phyloP scores from a whole-genome alignment of 2,113 vertebrate genomes.

The Sceloporus tristichus region DNA sequence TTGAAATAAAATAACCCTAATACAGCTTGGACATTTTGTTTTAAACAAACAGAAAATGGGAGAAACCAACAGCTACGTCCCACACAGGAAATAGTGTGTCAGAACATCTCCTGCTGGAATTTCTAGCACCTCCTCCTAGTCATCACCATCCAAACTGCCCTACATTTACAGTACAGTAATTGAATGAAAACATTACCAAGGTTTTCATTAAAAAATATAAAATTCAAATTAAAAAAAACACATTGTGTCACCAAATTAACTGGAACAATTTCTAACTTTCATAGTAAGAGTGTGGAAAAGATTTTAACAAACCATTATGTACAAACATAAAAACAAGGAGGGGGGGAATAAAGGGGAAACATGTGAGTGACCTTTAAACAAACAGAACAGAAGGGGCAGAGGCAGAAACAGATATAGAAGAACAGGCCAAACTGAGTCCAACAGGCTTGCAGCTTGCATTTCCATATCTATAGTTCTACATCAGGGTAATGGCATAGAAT shows the following conservation, averaged over 20 bases:
- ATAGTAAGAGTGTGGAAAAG: not conserved
- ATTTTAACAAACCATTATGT: constrained; percentile 19
- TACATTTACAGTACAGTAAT: constrained; percentile 12
- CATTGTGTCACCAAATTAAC: not conserved
- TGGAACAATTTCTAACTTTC: not conserved
- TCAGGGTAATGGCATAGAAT: not conserved
- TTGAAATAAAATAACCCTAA: too few relatives aligned
- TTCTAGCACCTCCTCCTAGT: accelerated
- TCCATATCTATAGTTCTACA: not conserved
- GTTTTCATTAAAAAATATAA: too few relatives aligned
- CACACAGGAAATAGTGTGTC: constrained; percentile 43
- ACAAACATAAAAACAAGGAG: not conserved
- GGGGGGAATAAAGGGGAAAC: not conserved
- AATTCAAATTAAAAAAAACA: not conserved
- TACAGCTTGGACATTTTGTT: not conserved
- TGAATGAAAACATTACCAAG: too few relatives aligned
- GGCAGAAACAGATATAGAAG: not conserved
- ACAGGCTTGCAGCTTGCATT: not conserved
- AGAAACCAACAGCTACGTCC: constrained; percentile 39
- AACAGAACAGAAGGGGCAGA: not conserved
- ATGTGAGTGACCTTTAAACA: not conserved
- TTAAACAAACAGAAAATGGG: constrained; percentile 1
- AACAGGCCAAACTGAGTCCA: not conserved
- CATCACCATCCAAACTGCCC: not conserved
- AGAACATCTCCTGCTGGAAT: constrained; percentile 36